Evolutionary conservation across 2,888 invertebrate genomes (phyloP).

Genomic region (Drosophila lacicola): DNA sequence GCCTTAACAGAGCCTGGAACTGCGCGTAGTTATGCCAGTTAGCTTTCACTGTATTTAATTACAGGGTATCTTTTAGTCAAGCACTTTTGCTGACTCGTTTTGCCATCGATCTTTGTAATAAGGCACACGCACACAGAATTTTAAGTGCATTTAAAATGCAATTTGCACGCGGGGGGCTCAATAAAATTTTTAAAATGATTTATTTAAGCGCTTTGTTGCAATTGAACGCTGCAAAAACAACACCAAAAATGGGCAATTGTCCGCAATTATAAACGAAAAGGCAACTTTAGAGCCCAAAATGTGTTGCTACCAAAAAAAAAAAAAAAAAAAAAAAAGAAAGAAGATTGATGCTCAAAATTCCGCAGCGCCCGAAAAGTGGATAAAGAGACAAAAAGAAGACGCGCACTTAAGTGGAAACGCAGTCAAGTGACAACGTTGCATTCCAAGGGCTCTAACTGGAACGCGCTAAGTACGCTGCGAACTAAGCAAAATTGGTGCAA

Average conservation of each 20-base stretch:
- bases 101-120: constrained; percentile 64
- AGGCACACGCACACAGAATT: constrained; percentile 17
- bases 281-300: constrained; percentile 10
- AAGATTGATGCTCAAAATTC: constrained; percentile 31
- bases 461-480: not conserved
- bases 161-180: constrained; percentile 53
- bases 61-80: constrained; percentile 2
- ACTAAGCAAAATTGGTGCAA: not conserved
- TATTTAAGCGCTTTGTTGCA: constrained; percentile 67
- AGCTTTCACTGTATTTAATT: not conserved
- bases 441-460: not conserved
- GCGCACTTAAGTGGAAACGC: constrained; percentile 49
- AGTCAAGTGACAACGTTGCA: constrained; percentile 36
- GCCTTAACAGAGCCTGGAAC: not conserved
- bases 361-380: not conserved
- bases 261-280: constrained; percentile 52
- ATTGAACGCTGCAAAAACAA: constrained; percentile 57
- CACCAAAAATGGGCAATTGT: constrained; percentile 64
- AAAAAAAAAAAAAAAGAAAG: constrained; percentile 3
- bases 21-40: too few relatives aligned
- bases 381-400: constrained; percentile 8
- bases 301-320: not conserved
- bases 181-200: constrained; percentile 67
- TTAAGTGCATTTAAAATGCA: constrained; percentile 63
- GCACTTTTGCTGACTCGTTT: not conserved